A percentile compares a stretch with the other conserved stretches of the same genome.
Conservation (phyloP, 1,140 invertebrate genomes). For the Campodea augens region DNA sequence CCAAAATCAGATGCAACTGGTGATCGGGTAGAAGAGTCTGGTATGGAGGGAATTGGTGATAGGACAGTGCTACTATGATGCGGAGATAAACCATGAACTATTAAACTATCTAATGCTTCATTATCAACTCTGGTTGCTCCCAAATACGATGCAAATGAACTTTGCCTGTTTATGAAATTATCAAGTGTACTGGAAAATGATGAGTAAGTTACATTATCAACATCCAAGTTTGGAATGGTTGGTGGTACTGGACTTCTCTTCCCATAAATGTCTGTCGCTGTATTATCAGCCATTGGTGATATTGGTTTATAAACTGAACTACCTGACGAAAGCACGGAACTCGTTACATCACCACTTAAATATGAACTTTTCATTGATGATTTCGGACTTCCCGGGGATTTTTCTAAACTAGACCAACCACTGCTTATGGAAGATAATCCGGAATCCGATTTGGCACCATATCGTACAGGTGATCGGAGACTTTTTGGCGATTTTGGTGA, state of each 20-base stretch:
- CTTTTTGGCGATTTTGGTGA: conserved; percentile 55
- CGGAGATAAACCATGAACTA: neutral
- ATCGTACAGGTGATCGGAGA: conserved; percentile 19
- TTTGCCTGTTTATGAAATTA: neutral
- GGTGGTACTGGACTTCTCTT: too few species aligned
- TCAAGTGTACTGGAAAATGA: neutral
- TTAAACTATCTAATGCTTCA: neutral
- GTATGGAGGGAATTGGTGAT: neutral
- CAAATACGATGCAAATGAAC: neutral
- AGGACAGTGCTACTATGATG: neutral
- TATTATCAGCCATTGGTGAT: too few species aligned
- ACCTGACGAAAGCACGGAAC: neutral
- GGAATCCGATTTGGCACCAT: conserved; percentile 54
- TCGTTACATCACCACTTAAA: neutral
- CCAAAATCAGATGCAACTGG: neutral
- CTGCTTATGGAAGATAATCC: conserved; percentile 67
- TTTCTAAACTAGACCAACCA: conserved; percentile 56
- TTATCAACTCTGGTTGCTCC: neutral
- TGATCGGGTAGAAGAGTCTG: neutral
- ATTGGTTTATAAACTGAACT: too few species aligned
- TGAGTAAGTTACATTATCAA: too few species aligned
- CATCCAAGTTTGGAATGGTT: too few species aligned
- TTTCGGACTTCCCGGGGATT: conserved; percentile 54
- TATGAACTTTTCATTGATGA: conserved; percentile 13
- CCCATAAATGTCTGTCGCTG: too few species aligned